Percentiles rank a stretch among this genome's conserved stretches.
Evolutionary conservation across 2,888 invertebrate genomes (phyloP).

Genomic region (Mesodorylaimus sp.): DNA sequence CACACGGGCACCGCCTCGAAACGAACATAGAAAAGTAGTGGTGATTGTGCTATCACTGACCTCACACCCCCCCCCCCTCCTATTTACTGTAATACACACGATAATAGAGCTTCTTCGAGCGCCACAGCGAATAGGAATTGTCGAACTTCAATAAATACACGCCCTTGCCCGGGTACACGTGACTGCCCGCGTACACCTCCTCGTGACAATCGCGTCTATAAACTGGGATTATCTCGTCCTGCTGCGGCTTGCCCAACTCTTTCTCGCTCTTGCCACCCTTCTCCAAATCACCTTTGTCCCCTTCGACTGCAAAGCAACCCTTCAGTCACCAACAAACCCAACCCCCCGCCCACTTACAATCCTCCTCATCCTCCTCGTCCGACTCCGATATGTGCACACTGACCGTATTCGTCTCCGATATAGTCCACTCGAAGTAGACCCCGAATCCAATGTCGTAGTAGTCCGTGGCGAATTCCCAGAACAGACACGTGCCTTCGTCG

Average conservation of each 20-base stretch:
- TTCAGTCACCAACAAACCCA: neutral
- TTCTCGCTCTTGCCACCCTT: constrained; percentile 33
- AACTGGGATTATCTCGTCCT: constrained; percentile 75
- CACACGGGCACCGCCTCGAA: too few relatives aligned
- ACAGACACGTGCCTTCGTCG: constrained; percentile 70
- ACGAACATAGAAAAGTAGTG: too few relatives aligned
- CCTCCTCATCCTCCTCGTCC: constrained; percentile 53
- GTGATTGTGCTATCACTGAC: too few relatives aligned
- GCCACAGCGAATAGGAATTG: constrained; percentile 95
- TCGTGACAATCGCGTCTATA: constrained; percentile 88
- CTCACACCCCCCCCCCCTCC: too few relatives aligned
- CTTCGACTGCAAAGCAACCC: constrained; percentile 9
- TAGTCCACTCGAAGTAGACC: constrained; percentile 88
- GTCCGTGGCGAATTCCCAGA: constrained; percentile 99
- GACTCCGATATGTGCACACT: constrained; percentile 91
- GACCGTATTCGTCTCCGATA: constrained; percentile 48
- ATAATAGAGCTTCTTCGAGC: constrained; percentile 95
- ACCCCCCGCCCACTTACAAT: neutral
- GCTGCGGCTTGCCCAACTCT: constrained; percentile 38
- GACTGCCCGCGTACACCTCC: constrained; percentile 92
- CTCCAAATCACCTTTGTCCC: constrained; percentile 44
- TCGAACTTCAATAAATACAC: constrained; percentile 96
- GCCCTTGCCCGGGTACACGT: constrained; percentile 86
- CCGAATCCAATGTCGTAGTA: constrained; percentile 88
- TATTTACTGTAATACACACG: constrained; percentile 69